Evolutionary conservation across 2,888 invertebrate species (phyloP).

Genomic region (Lampropteryx suffumata): DNA sequence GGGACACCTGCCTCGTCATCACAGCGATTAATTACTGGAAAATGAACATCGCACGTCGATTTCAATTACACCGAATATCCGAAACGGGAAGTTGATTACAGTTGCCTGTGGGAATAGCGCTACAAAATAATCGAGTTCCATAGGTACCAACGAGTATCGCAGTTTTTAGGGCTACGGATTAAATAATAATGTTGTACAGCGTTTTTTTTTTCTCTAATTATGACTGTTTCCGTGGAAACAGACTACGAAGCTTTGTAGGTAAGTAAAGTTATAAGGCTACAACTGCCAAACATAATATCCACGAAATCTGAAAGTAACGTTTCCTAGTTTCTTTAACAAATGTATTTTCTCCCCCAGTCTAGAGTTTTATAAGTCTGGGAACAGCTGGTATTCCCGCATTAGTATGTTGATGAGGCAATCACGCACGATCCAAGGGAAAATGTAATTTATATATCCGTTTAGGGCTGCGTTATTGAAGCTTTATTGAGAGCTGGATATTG

Average conservation of each 20-base stretch:
- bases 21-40: constrained; percentile 80
- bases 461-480: constrained; percentile 44
- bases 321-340: background rate
- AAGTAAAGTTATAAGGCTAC: too few relatives aligned
- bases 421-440: constrained; percentile 64
- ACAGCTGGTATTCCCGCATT: constrained; percentile 71
- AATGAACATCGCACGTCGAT: constrained; percentile 77
- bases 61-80: constrained; percentile 72
- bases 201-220: too few relatives aligned
- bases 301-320: background rate
- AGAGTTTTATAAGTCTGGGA: constrained; percentile 56
- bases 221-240: too few relatives aligned
- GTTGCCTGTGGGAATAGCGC: constrained; percentile 30
- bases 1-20: constrained; percentile 57
- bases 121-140: constrained; percentile 18
- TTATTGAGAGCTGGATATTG: background rate
- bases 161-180: constrained; percentile 1
- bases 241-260: too few relatives aligned
- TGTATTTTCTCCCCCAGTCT: constrained; percentile 44
- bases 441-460: constrained; percentile 71
- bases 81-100: constrained; percentile 38
- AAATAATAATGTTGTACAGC: too few relatives aligned
- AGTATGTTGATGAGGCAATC: constrained; percentile 83
- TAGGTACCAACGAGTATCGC: constrained; percentile 2
- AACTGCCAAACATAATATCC: too few relatives aligned